Evolutionary conservation across 2,113 vertebrate species (phyloP), one percentile per base, ranked within the genome.

Genomic region (Trogon melanurus): DNA sequence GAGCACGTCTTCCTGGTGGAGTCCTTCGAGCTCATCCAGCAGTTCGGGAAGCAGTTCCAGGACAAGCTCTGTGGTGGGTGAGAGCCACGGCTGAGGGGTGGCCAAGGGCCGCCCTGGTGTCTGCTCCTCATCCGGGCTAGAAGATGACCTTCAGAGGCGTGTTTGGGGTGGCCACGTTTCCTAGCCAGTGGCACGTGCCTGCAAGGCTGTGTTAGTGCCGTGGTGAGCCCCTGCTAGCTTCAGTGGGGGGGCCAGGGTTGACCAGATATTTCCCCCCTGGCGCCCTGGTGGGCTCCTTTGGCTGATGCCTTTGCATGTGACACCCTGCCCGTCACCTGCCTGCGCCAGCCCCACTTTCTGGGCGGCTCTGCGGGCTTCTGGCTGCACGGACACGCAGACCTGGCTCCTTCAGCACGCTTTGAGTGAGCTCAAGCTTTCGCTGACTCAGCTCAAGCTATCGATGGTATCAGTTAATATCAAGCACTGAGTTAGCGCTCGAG

Each of bases 1-100:
- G 98, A 99, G 90, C 99, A 99, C 6, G 99, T 99, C 89, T 99
- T 99, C 97, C 98, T 99, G 79, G 99, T 99, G 29, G 99, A 99
- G 96, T 98, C 98, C 73, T 99, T 99, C 0, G 99, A 99, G 87
- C 98, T 99, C 11, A 99, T 99, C 85, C 98, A 99, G 95, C 98
- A 99, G 97, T 99, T 99, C 2, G 99, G 99, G 26, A 98, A 98
- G 60, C 99, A 99, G 97, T 99, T 99, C 96, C 99, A 99, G 97
- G 98, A 99, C 95, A 99, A 99, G 91, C 98, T 99, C 70, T 99
- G 99, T 0, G 98, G 99, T 99, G 94, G 98, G 98, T 96, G 93
- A 94, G 69, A 85, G 72, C 41, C 0, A 1, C 2, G 10, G 83
- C 38, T 48, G 41, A 0, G 0, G 27, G 20, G 16, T 12, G 27